phyloP scores from a whole-genome alignment of 2,797 vertebrate species.

The Enteromius unitaeniatus region DNA sequence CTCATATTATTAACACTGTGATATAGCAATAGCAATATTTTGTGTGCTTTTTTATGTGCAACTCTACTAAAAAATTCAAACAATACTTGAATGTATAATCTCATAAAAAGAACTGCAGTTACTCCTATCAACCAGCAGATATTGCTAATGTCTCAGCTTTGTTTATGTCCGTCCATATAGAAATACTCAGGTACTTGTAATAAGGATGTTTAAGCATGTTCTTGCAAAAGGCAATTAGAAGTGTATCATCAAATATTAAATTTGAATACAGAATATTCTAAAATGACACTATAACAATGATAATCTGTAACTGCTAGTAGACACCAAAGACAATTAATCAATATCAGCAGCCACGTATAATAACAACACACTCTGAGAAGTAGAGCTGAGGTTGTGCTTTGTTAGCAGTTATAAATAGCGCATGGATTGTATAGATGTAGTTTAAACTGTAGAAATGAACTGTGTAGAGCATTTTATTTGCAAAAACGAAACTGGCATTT shows the following conservation, averaged over 20 bases:
- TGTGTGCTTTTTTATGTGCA: constrained; percentile 17
- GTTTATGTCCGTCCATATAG: not conserved
- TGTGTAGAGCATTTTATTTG: constrained; percentile 11
- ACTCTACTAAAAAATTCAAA: not conserved
- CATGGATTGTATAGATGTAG: constrained; percentile 6
- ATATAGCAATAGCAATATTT: not conserved
- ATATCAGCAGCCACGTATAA: constrained; percentile 3
- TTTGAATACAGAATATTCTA: constrained; percentile 9
- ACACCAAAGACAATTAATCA: constrained; percentile 22
- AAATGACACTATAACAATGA: not conserved
- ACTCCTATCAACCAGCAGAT: constrained; percentile 31
- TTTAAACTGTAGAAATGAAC: not conserved
- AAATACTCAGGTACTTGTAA: constrained; percentile 24
- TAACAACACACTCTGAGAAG: not conserved
- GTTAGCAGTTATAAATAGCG: not conserved
- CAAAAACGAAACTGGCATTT: constrained; percentile 27
- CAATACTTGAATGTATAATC: not conserved
- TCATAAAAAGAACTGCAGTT: constrained; percentile 20
- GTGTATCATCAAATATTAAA: not conserved
- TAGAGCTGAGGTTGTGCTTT: not conserved
- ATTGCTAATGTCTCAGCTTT: constrained; percentile 29
- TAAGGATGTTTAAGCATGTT: constrained; percentile 4
- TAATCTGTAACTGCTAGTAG: constrained; percentile 4
- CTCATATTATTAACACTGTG: constrained; percentile 16
- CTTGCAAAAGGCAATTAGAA: not conserved